Percentiles rank a stretch among this genome's conserved stretches.
These are phyloP conservation scores for Acrocephalus scirpaceus DNA, from an alignment of 2,797 vertebrate species.

Conservation along the genomic window DNA sequence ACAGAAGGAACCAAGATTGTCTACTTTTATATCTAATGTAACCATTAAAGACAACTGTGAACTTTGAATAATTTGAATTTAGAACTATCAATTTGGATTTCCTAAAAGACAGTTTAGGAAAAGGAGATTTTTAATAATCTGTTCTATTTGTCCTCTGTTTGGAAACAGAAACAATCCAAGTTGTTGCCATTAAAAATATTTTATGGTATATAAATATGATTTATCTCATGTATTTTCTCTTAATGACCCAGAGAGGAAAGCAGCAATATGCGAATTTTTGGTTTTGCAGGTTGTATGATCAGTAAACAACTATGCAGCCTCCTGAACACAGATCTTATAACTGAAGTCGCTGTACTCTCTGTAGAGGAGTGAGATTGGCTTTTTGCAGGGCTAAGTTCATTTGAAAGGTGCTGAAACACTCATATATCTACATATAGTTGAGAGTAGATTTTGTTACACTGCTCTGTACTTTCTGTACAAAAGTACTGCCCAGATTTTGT, in stretches of 20 bases:
- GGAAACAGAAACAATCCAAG: slow-evolving; percentile 32
- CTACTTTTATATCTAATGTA: slow-evolving; percentile 47
- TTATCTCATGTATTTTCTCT: slow-evolving; percentile 4
- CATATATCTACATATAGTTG: not conserved
- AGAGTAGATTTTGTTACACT: not conserved
- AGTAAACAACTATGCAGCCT: slow-evolving; percentile 49
- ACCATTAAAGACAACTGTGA: slow-evolving; percentile 9
- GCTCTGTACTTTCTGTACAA: not conserved
- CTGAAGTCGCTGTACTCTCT: not conserved
- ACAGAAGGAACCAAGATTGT: slow-evolving; percentile 5
- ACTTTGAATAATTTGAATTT: slow-evolving; percentile 33
- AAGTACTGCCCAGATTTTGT: not conserved
- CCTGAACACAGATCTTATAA: not conserved
- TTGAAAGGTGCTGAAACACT: slow-evolving; percentile 23
- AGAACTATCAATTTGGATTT: slow-evolving; percentile 6
- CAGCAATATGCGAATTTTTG: slow-evolving; percentile 48
- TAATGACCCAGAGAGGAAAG: not conserved
- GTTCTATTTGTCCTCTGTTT: slow-evolving; percentile 27
- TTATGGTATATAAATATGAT: not conserved
- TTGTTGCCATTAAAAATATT: slow-evolving; percentile 29
- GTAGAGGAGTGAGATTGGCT: not conserved
- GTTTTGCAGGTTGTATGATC: slow-evolving; percentile 45
- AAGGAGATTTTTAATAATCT: slow-evolving; percentile 31
- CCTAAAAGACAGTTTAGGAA: slow-evolving; percentile 9
- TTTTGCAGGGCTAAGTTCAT: not conserved